Base-by-base conservation (phyloP, 2,888 invertebrate species). In the Oscheius sp. region DNA sequence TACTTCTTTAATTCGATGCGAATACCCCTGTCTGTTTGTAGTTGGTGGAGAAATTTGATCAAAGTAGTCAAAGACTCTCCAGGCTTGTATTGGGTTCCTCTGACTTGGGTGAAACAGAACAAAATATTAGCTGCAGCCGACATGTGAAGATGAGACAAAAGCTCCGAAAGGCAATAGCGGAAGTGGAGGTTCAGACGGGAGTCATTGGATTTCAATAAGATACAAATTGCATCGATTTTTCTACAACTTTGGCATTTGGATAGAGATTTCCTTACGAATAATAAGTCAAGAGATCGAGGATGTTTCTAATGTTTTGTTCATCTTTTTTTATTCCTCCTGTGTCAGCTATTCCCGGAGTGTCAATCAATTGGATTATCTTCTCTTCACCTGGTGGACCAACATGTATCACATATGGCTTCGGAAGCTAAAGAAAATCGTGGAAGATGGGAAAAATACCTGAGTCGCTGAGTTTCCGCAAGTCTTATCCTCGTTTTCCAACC, bases 61-160 rank as follows among this genome's bases (percentile, higher is more conserved):
- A 48, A 3, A 12, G 23, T 23, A n/a, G 45, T 6, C 58, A 55
- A 20, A 5, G 64, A 55, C n/a, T 67, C 57, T 10, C 72, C 76
- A 12, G 75, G 46, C 2, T 20, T 42, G 48, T 67, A 76, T 27
- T 25, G 15, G 25, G 57, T 5, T 27, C 55, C 20, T 68, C 53
- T 4, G 5, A 75, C 33, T 34, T 81, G 73, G 42, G 82, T 83
- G 68, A 83, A 82, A 25, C 70, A 55, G 55, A 82, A 82, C 5
- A 79, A 53, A 33, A 82, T 81, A 64, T 83, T 82, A 29, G 71
- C 50, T n/a, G 67, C 58, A 17, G 81, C 81, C 23, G 50, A 61
- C 48, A 63, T 65, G 64, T 83, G 76, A 39, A 82, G 64, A 45
- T 79, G 69, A 2, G 68, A 65, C 20, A 82, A 63, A 5, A 82